Evolutionary conservation across 2,113 vertebrate species (phyloP), one percentile per base, ranked within the genome.

Genomic region (Lampris incognitus): DNA sequence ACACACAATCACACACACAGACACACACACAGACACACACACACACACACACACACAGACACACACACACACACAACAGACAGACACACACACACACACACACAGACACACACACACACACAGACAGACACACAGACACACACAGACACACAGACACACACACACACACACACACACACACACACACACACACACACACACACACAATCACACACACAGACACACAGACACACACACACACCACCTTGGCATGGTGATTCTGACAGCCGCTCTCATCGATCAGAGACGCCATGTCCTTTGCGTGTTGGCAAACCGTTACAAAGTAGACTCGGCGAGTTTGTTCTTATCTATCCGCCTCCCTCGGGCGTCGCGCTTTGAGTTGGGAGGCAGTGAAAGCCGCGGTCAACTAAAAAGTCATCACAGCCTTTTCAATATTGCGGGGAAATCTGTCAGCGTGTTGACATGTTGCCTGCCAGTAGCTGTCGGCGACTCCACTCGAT

Each of bases 331-430:
- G 49, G 44, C 41, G 41, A 85, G 84, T 86, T 85, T 84, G 51
- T 80, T 84, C 83, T 91, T 81, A 91, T 93, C 85, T 44, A 39
- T 75, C 65, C 59, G 56, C 76, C 79, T 87, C 71, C 71, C 82
- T 84, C 51, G 40, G 6, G 66, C 61, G 36, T 63, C 76, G 78
- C 82, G 71, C 66, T 85, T 84, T 83, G 52, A 89, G 83, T 89
- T 78, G 54, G 52, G 66, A 56, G 73, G 69, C 72, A 74, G 70
- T 76, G 72, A 83, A 87, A 82, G 85, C 70, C 77, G n/a, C 77
- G 90, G 88, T 88, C 85, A 85, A 90, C 87, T 88, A 88, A 90
- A 90, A 88, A 89, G 84, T 90, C 90, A 88, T 91, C 86, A 85
- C 71, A 68, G 81, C 82, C 69, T 86, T 24, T 88, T 88, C 87